Conservation (phyloP, 2,888 invertebrate genomes). For the Meloe dianella region DNA sequence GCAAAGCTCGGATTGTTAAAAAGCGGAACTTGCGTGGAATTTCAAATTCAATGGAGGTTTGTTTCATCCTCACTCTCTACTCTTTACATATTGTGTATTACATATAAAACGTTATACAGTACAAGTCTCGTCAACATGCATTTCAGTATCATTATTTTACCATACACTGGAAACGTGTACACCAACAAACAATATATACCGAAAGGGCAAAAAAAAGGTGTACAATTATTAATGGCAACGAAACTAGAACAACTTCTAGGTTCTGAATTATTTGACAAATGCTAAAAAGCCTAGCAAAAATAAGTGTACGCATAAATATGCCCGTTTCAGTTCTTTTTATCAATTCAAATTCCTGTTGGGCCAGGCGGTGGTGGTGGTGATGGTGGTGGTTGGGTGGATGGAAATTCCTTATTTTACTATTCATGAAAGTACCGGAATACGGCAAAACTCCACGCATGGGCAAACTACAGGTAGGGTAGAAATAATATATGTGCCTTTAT, state of each 20-base stretch:
- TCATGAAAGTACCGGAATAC: constrained; percentile 22
- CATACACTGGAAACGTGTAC: neutral
- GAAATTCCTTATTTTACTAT: constrained; percentile 27
- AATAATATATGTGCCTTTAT: constrained; percentile 33
- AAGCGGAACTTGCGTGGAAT: constrained; percentile 50
- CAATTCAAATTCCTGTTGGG: constrained; percentile 20
- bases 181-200: neutral
- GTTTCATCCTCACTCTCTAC: constrained; percentile 9
- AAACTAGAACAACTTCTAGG: neutral
- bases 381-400: too few species aligned
- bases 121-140: neutral
- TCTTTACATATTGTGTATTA: neutral
- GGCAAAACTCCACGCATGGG: constrained; percentile 25
- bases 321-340: constrained; percentile 7
- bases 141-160: neutral
- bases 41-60: constrained; percentile 36
- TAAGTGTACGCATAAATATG: neutral
- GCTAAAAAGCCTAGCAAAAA: neutral
- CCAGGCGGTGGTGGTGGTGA: neutral
- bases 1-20: constrained; percentile 53
- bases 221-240: neutral
- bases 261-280: neutral
- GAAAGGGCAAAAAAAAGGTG: neutral
- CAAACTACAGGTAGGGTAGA: constrained; percentile 32
- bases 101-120: neutral